Base-by-base conservation (phyloP, 2,797 vertebrate species). In the Sphaeramia orbicularis region DNA sequence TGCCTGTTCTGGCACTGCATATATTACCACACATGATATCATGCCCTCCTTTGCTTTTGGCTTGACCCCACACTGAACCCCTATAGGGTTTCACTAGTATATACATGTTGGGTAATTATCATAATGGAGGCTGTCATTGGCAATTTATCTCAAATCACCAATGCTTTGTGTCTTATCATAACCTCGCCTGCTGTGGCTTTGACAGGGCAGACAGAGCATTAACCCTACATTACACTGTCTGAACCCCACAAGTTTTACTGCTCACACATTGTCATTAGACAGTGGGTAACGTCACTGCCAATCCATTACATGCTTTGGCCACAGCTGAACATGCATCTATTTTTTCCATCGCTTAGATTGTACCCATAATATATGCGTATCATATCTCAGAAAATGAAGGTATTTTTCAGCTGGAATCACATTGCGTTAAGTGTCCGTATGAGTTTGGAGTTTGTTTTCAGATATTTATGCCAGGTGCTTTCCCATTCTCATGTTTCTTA, bases 121-220 rank as follows among this genome's bases (percentile, higher is more conserved):
- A 65, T 86, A 86, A 87, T 86, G 78, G 73, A 54, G 53, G 70
- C 82, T 83, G 85, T 82, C 88, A 58, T 49, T 43, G 59, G 44
- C 43, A 54, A 86, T 89, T 78, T 5, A 74, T 69, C 66, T 81
- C 65, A 47, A 54, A 27, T 75, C 45, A 1, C 41, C 27, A 55
- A 76, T 52, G 65, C 61, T 59, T 67, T 36, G 65, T 16, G 62
- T 74, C 65, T 71, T 70, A 76, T 85, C 79, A 18, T 52, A 2
- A 27, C 3, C 40, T 72, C 8, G 43, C 66, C 78, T 75, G 72
- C 78, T 72, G 81, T 16, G 72, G 86, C 60, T 80, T 66, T 47
- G 54, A 76, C 61, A 16, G 67, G 15, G 27, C 73, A 75, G 66
- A 57, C 64, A 0, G n/a, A 40, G 57, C 67, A 63, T 67, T 74